Evolutionary conservation across 2,113 vertebrate species (phyloP), one percentile per base, ranked within the genome.

Genomic region (Xiphophorus maculatus): DNA sequence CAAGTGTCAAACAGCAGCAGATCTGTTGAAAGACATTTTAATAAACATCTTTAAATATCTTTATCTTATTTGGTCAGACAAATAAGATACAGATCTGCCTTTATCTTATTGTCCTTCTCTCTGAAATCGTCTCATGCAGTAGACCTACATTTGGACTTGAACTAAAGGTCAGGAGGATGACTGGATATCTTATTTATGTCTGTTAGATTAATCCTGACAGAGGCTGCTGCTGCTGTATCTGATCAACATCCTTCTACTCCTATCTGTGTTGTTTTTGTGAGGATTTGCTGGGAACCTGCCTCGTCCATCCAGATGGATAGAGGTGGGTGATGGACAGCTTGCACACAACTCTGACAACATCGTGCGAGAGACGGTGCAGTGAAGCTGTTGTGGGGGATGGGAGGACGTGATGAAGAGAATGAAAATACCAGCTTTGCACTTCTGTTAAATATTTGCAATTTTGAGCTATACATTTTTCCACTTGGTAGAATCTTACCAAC

Each of bases 301-400:
- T 64, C 64, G 76, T 75, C 71, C 79, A 81, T 77, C 71, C 73
- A 87, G 77, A 83, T 73, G 80, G 86, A 84, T 48, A 65, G 71
- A 27, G 61, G 84, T 76, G 75, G 80, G 37, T 88, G 85, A 90
- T 22, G 44, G 79, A 85, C 81, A 88, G 86, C 71, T 83, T 77
- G 73, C 60, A 74, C 72, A 76, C 66, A 77, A 65, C 73, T 82
- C 69, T 51, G 19, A 76, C 51, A 69, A 66, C 61, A 83, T 74
- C 37, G 63, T 74, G 67, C 67, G 69, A 84, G 29, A 82, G 64
- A 73, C 37, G 33, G 65, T 68, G 37, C 48, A 22, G 30, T 44
- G 65, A 71, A 64, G 72, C 68, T 62, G 76, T 29, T 9, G 35
- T 79, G 83, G 79, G 83, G 85, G 79, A 76, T 79, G 81, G 79